These are phyloP conservation scores for Globicephala melas DNA, from an alignment of 2,113 vertebrate genomes.

Conservation along the genomic window DNA sequence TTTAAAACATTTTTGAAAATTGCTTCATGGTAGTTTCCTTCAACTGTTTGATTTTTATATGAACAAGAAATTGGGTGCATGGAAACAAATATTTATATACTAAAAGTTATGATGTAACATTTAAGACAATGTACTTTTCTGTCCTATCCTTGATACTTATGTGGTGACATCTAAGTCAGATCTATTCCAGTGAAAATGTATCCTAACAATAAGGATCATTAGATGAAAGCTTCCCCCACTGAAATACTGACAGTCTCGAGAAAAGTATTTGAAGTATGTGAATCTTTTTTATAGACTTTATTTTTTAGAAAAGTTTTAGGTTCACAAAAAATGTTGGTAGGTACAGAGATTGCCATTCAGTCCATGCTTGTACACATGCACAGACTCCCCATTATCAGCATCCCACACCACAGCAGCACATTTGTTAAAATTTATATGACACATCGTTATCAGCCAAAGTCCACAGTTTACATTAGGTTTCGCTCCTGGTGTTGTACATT, in stretches of 20 bases:
- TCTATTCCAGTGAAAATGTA: neutral
- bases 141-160: neutral
- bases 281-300: neutral
- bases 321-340: neutral
- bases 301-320: neutral
- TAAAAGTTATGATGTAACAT: neutral
- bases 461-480: neutral
- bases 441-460: neutral
- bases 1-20: neutral
- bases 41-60: neutral
- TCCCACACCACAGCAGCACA: neutral
- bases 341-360: neutral
- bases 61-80: neutral
- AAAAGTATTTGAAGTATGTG: neutral
- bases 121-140: neutral
- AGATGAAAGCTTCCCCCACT: neutral
- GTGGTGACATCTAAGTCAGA: neutral
- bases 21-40: neutral
- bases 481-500: no score
- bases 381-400: neutral
- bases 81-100: neutral
- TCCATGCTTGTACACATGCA: neutral
- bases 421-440: neutral
- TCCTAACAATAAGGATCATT: neutral
- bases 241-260: neutral